phyloP scores from a whole-genome alignment of 2,888 invertebrate genomes.

The Troides aeacus region DNA sequence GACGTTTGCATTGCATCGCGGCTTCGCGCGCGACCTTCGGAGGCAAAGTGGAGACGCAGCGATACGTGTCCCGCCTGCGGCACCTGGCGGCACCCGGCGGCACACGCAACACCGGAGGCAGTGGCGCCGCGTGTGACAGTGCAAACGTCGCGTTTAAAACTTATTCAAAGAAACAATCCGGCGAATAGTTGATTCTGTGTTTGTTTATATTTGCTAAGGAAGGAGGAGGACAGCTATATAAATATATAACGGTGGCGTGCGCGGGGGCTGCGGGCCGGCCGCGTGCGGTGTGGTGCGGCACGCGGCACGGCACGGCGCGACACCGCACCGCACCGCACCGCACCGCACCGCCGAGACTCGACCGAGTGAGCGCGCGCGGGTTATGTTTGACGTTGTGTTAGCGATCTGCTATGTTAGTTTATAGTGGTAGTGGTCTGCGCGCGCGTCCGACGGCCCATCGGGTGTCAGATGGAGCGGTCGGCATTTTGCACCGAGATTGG shows the following conservation, averaged over 20 bases:
- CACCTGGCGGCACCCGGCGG: too few species aligned
- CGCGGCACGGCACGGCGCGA: too few species aligned
- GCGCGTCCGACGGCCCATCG: neutral
- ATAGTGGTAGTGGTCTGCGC: slow-evolving; percentile 11
- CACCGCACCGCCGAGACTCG: neutral
- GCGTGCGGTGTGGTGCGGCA: slow-evolving; percentile 18
- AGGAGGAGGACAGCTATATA: slow-evolving; percentile 70
- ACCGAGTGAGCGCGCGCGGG: slow-evolving; percentile 15
- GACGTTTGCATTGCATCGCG: slow-evolving; percentile 58
- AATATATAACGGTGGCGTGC: slow-evolving; percentile 40
- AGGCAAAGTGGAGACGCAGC: too few species aligned
- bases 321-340: too few species aligned
- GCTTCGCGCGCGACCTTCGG: slow-evolving; percentile 26
- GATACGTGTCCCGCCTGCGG: too few species aligned
- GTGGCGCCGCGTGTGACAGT: slow-evolving; percentile 37
- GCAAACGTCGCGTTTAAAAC: slow-evolving; percentile 41
- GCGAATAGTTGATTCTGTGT: slow-evolving; percentile 71
- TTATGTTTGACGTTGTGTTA: slow-evolving; percentile 17
- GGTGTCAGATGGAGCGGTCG: neutral
- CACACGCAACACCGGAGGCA: too few species aligned
- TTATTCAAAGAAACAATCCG: slow-evolving; percentile 35
- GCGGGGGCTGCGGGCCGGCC: slow-evolving; percentile 24
- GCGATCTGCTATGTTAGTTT: slow-evolving; percentile 18
- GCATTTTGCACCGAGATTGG: neutral
- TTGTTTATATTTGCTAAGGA: slow-evolving; percentile 50